A percentile compares a stretch with the other conserved stretches of the same genome.
phyloP scores from a whole-genome alignment of 1,140 invertebrate species.

The Pentalonia nigronervosa region DNA sequence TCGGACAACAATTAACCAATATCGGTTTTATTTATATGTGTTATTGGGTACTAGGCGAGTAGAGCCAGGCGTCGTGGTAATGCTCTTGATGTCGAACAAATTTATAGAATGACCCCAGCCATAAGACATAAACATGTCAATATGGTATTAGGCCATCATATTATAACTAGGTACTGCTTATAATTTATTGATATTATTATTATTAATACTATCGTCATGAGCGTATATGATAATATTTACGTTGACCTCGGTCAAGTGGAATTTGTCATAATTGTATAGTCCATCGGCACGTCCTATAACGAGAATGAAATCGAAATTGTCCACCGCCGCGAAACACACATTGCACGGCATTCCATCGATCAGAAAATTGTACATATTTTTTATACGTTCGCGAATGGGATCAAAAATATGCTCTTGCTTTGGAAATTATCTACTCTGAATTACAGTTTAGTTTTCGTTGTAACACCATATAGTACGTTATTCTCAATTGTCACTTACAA shows the following conservation, averaged over 20 bases:
- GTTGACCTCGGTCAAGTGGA: neutral
- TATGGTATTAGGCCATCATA: neutral
- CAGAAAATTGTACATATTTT: neutral
- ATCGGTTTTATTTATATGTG: too few relatives aligned
- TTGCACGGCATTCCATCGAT: neutral
- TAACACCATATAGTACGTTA: too few relatives aligned
- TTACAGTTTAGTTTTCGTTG: too few relatives aligned
- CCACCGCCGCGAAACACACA: neutral
- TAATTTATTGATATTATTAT: neutral
- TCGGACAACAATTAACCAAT: too few relatives aligned
- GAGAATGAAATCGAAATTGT: neutral
- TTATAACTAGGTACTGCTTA: neutral
- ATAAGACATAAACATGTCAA: too few relatives aligned
- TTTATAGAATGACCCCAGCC: too few relatives aligned
- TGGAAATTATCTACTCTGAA: too few relatives aligned
- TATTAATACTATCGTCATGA: neutral
- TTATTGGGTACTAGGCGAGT: too few relatives aligned
- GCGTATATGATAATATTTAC: neutral
- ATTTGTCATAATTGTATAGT: neutral
- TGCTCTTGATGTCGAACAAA: too few relatives aligned
- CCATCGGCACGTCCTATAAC: neutral
- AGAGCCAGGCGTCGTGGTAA: too few relatives aligned
- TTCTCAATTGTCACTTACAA: too few relatives aligned
- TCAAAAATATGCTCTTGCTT: neutral
- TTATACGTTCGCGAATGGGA: neutral